Base-by-base conservation (phyloP, 2,113 vertebrate genomes). In the Nipponia nippon region DNA sequence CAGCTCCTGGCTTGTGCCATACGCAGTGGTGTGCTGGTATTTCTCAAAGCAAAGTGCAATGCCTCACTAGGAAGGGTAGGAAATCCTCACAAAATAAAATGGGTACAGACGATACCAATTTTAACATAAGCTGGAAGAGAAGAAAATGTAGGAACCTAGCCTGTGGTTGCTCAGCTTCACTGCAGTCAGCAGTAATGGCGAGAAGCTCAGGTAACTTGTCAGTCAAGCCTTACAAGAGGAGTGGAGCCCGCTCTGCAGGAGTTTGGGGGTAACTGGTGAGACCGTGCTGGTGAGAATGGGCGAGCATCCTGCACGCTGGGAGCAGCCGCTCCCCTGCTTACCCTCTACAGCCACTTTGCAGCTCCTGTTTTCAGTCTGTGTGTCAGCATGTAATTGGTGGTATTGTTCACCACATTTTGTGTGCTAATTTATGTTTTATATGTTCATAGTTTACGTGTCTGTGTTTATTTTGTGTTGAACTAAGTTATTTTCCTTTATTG, bases 401-500 rank as follows among this genome's bases (percentile, higher is more conserved):
- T 40, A 23, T 32, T 73, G 7, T 80, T 61, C 73, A 67, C 77
- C 93, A 42, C 32, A 62, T 96, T 81, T 78, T 87, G 4, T 89
- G 38, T 89, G 65, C 16, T 95, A 76, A 90, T 84, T 95, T 66
- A 88, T 84, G 63, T 96, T 85, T 13, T 40, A 15, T 86, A 16
- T 29, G 10, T 96, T 92, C 67, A 46, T 55, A 55, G 29, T 85
- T 95, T 59, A 56, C 5, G 3, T 85, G 40, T 90, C 73, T 94
- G 63, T 89, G 53, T 82, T 83, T 87, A 78, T 95, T 97, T 98
- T 90, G 46, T 91, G 87, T 96, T 97, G 32, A 89, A 82, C 88
- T 92, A 87, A 82, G 63, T 94, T 90, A 65, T 89, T 97, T 95
- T 96, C 52, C 42, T 69, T 92, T 93, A 49, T 67, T 69, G n/a